Evolutionary conservation across 2,797 vertebrate genomes (phyloP).

Genomic region (Carduelis carduelis): DNA sequence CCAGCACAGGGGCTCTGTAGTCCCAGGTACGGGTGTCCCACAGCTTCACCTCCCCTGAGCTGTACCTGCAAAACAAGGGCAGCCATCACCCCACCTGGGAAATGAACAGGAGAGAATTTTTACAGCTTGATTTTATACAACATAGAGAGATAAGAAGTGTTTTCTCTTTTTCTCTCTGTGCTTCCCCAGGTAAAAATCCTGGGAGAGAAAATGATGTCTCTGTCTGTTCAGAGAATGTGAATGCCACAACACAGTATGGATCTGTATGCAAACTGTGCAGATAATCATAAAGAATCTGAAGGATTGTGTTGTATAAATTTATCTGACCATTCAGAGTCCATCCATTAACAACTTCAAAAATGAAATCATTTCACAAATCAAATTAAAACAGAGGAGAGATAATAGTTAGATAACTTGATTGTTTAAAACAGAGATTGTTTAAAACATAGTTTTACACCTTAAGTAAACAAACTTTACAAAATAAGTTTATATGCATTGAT

Average conservation of each 20-base stretch:
- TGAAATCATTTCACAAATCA: background rate
- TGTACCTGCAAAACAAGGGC: slow-evolving; percentile 83
- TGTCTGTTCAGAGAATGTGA: background rate
- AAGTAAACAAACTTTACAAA: background rate
- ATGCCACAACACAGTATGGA: background rate
- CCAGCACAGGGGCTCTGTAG: slow-evolving; percentile 83
- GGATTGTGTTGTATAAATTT: no score
- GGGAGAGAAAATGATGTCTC: background rate
- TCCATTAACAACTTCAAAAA: background rate
- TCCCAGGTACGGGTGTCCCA: slow-evolving; percentile 96
- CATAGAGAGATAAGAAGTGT: background rate
- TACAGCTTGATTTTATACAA: background rate
- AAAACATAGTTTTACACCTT: background rate
- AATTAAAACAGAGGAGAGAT: background rate
- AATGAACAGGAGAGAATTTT: background rate
- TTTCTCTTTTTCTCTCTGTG: background rate
- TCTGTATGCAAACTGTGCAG: background rate
- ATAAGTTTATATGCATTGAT: background rate
- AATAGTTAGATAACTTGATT: background rate
- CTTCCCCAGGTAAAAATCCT: background rate
- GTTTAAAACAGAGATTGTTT: background rate
- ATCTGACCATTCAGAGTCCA: background rate
- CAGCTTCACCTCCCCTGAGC: slow-evolving; percentile 90
- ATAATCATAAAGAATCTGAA: no score
- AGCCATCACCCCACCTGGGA: background rate